Conservation (phyloP, 2,113 vertebrate species). For the Cettia cetti region DNA sequence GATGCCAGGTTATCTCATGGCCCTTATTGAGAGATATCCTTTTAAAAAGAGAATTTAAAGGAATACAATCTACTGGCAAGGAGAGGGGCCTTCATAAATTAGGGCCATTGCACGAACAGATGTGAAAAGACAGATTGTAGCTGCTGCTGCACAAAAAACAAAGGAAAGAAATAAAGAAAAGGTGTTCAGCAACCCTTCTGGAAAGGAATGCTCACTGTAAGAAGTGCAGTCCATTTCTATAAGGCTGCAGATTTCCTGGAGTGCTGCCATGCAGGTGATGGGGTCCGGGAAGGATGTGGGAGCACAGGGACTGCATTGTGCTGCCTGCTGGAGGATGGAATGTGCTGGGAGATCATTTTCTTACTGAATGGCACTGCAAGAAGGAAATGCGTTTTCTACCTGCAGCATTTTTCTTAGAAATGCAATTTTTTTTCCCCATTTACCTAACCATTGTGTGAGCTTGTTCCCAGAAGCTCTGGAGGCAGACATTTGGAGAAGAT, state of each 20-base stretch:
- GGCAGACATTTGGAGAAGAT: not conserved
- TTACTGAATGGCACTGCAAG: not conserved
- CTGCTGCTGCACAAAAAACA: not conserved
- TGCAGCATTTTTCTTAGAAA: not conserved
- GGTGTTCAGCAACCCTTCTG: not conserved
- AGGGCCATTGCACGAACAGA: not conserved
- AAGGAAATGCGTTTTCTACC: not conserved
- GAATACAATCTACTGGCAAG: not conserved
- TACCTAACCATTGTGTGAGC: not conserved
- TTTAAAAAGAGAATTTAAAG: not conserved
- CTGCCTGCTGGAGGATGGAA: not conserved
- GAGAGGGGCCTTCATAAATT: not conserved
- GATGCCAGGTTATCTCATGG: not conserved
- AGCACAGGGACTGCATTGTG: not conserved
- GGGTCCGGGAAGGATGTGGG: not conserved
- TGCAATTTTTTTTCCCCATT: not conserved
- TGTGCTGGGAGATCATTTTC: not conserved
- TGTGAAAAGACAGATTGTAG: not conserved
- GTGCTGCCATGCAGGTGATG: not conserved
- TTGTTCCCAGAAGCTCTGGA: not conserved
- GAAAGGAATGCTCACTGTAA: not conserved
- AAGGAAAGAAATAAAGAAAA: not conserved
- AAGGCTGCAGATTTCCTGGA: not conserved
- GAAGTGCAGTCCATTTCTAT: not conserved
- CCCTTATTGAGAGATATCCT: not conserved